Conservation (phyloP, 2,888 invertebrate species). For the Mystacides longicornis region DNA sequence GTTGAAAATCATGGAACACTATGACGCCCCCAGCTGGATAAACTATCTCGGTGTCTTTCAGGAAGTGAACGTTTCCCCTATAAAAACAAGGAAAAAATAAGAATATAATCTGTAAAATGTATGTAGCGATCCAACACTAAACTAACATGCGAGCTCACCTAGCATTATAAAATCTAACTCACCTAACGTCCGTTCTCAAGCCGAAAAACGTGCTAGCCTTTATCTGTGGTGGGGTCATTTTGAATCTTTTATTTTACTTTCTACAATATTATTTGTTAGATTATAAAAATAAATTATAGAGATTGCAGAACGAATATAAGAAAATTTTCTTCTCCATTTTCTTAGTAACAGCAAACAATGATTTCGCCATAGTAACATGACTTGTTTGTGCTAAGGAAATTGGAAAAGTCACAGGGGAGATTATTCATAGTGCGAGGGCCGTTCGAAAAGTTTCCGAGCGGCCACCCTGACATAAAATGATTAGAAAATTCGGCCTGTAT, state of each 20-base stretch:
- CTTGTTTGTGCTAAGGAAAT: too few species aligned
- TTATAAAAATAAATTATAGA: neutral
- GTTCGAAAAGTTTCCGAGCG: too few species aligned
- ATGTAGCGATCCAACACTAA: neutral
- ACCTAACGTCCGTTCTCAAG: constrained; percentile 52
- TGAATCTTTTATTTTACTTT: constrained; percentile 17
- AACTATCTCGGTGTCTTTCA: constrained; percentile 66
- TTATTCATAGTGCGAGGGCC: too few species aligned
- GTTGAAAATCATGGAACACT: constrained; percentile 64
- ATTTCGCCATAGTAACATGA: neutral
- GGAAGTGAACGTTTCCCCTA: constrained; percentile 63
- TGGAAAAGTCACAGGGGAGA: too few species aligned
- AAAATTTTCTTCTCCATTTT: neutral
- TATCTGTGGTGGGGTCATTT: constrained; percentile 45
- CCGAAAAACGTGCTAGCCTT: constrained; percentile 58
- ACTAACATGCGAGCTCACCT: neutral
- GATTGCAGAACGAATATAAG: neutral
- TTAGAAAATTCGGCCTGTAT: too few species aligned
- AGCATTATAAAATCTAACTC: constrained; percentile 28
- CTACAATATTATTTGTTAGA: neutral
- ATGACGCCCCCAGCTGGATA: constrained; percentile 75
- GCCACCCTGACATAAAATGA: too few species aligned
- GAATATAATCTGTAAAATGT: neutral
- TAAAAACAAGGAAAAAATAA: constrained; percentile 29
- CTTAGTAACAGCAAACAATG: neutral